Conservation (phyloP, 2,888 invertebrate species). For the Sinodicranocentrus sp. region DNA sequence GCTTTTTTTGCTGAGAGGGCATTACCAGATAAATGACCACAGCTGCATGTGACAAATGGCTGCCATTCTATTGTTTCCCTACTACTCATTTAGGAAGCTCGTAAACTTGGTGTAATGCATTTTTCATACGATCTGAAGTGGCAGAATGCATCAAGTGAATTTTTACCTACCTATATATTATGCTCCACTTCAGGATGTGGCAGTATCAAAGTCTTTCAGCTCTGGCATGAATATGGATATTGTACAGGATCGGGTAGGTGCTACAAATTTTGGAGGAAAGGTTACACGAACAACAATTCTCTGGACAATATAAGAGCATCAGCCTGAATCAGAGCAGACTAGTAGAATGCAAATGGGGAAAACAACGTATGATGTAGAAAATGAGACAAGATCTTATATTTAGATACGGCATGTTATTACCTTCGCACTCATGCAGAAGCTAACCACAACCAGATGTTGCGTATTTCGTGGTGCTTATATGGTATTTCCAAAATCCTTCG, state of each 20-base stretch:
- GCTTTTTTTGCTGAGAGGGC: too few species aligned
- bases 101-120: too few species aligned
- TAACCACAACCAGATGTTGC: conserved; percentile 50
- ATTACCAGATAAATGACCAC: too few species aligned
- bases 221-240: background rate
- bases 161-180: background rate
- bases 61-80: too few species aligned
- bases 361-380: background rate
- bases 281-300: background rate
- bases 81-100: too few species aligned
- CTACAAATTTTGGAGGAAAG: background rate
- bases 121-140: too few species aligned
- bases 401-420: background rate
- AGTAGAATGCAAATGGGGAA: background rate
- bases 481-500: background rate
- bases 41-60: too few species aligned
- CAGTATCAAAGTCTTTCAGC: background rate
- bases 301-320: background rate
- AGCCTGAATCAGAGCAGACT: background rate
- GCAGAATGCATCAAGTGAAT: background rate
- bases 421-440: conserved; percentile 12
- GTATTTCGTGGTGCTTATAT: background rate
- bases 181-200: background rate
- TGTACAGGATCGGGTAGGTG: too few species aligned
- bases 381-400: background rate